A percentile compares a stretch with the other conserved stretches of the same genome.
phyloP scores from a whole-genome alignment of 2,797 vertebrate species.

The Ctenochaetus hawaiiensis region DNA sequence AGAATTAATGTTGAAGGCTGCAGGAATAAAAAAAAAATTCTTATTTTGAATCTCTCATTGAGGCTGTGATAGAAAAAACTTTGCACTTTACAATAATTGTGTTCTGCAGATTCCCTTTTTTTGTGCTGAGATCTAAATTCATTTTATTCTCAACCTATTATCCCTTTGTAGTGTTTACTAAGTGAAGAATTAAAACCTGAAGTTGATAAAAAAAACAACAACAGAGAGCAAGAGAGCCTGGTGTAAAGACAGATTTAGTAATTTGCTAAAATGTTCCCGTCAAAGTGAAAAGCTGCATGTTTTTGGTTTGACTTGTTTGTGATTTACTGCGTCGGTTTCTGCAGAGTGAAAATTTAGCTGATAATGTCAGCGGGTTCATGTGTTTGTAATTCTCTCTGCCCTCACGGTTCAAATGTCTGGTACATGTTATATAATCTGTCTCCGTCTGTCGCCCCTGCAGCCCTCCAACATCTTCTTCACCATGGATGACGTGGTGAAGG shows the following conservation, averaged over 20 bases:
- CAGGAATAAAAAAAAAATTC: no score
- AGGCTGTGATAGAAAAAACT: no score
- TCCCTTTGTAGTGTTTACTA: no score
- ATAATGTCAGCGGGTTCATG: neutral
- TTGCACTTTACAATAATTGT: no score
- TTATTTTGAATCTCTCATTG: no score
- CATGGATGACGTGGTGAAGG: slow-evolving; percentile 97
- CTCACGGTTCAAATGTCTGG: neutral
- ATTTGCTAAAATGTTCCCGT: neutral
- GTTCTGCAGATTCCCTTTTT: no score
- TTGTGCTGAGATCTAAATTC: no score
- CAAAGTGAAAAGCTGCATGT: neutral
- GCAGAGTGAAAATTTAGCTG: neutral
- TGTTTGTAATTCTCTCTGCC: neutral
- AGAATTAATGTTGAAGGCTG: neutral
- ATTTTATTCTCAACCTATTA: no score
- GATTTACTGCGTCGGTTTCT: neutral
- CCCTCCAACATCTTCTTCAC: slow-evolving; percentile 99
- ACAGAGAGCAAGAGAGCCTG: neutral
- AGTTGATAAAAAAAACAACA: no score
- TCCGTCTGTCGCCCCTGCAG: slow-evolving; percentile 71
- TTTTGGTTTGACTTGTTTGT: neutral
- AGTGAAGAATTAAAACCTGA: no score
- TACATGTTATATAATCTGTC: neutral
- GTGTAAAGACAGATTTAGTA: neutral